Base-by-base conservation (phyloP, 2,797 vertebrate species). In the Petrocephalus schoutedeni region DNA sequence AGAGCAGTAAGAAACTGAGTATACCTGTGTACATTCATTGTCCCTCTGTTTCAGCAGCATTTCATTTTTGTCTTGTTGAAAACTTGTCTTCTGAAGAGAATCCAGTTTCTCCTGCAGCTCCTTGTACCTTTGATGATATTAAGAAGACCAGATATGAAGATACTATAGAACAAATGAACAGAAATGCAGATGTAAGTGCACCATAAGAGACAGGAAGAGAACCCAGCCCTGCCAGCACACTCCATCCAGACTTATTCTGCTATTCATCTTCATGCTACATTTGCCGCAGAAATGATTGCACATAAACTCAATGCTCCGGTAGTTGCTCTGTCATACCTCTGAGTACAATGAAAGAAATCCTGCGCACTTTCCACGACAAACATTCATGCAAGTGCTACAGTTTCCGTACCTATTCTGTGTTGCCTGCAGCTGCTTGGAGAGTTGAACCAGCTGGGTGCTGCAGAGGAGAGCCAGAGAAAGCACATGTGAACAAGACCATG, bases 351-450 rank as follows among this genome's bases (percentile, higher is more conserved):
- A 84, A 28, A 5, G 28, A 87, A 28, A 54, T 7, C 45, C 28
- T 16, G 41, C 14, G 16, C 2, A 4, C 10, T 28, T 36, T 59
- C 28, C 84, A 59, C n/a, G 36, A 4, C 56, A 58, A 58, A 58
- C 80, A 12, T 59, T 12, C 82, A 36, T 56, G 21, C 49, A 32
- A 16, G 7, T 28, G 67, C 32, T 64, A 9, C 61, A n/a, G 87
- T 59, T 92, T 89, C 91, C 94, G 93, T 93, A 96, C 95, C 95
- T 96, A 93, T 94, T 94, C 93, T 96, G 95, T 89, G 95, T 96
- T 92, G 95, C 95, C 92, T 96, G 95, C 90, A 96, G 94, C 95
- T 96, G 95, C 91, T 96, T 95, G 92, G 95, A 96, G 92, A 96
- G 95, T 93, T 96, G 96, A 94, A 94, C 95, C 93, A 96, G 93